Conservation (phyloP, 2,113 vertebrate species). For the Promerops cafer region DNA sequence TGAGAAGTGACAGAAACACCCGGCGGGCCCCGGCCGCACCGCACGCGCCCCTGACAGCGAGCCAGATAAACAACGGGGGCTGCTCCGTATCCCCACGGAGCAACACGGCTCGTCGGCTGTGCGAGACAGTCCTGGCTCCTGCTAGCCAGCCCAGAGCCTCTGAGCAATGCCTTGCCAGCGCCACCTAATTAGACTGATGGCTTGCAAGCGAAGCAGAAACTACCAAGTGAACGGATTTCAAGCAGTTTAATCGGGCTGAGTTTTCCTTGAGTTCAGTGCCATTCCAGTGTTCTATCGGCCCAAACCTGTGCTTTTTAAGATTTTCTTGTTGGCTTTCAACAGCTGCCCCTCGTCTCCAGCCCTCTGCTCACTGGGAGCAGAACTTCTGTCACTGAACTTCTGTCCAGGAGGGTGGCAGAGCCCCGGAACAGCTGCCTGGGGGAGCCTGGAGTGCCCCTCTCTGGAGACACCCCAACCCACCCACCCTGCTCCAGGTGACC, state of each 20-base stretch:
- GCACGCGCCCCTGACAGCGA: not conserved
- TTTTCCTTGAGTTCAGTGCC: not conserved
- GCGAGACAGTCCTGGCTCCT: constrained; percentile 11
- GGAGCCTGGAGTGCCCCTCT: not conserved
- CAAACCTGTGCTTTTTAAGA: not conserved
- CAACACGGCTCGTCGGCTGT: constrained; percentile 13
- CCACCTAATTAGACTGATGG: constrained; percentile 28
- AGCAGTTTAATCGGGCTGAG: not conserved
- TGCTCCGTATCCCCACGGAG: not conserved
- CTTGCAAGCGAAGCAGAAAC: constrained; percentile 43
- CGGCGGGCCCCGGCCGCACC: no score
- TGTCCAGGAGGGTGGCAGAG: not conserved
- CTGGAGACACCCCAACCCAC: not conserved
- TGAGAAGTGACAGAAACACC: not conserved
- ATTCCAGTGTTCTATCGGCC: not conserved
- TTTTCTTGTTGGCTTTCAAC: not conserved
- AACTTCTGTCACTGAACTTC: no score
- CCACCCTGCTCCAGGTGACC: not conserved
- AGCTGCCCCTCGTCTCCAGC: not conserved
- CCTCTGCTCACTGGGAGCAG: fast-evolving
- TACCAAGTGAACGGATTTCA: constrained; percentile 16
- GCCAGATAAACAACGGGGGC: not conserved
- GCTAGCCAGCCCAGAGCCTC: constrained; percentile 4
- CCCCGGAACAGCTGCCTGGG: not conserved
- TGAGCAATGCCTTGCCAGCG: constrained; percentile 12